Percentiles rank a stretch among this genome's conserved stretches.
phyloP scores from a whole-genome alignment of 2,888 invertebrate genomes.

The Hirtodrosophila cameraria region DNA sequence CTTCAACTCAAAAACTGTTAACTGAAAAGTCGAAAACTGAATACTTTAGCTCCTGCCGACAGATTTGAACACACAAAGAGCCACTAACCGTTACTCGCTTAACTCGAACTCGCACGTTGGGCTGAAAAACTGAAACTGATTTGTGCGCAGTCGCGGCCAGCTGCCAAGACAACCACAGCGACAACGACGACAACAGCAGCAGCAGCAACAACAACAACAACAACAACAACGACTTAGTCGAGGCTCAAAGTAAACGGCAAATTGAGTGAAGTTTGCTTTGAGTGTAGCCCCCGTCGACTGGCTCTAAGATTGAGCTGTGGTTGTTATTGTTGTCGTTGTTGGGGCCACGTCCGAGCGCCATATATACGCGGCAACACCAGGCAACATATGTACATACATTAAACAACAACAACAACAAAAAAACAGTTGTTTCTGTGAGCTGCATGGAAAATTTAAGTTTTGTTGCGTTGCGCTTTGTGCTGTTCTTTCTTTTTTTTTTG shows the following conservation, averaged over 20 bases:
- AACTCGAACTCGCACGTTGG: constrained; percentile 83
- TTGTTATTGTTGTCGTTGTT: constrained; percentile 19
- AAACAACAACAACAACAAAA: constrained; percentile 37
- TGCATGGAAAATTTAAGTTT: constrained; percentile 74
- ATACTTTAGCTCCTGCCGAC: constrained; percentile 31
- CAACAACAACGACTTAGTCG: constrained; percentile 7
- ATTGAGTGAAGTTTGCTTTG: constrained; percentile 48
- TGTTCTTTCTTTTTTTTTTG: constrained; percentile 29
- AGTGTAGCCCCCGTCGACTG: constrained; percentile 14
- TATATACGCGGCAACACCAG: constrained; percentile 38
- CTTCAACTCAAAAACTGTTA: no score
- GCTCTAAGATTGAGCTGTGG: constrained; percentile 11
- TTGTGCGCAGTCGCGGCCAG: constrained; percentile 73
- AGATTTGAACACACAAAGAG: constrained; percentile 10
- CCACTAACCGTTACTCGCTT: constrained; percentile 75
- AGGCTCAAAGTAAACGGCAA: constrained; percentile 57
- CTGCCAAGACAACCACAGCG: constrained; percentile 72
- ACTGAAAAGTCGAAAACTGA: background rate
- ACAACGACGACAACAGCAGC: constrained; percentile 26
- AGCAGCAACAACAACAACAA: constrained; percentile 16
- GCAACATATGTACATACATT: constrained; percentile 19
- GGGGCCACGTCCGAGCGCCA: constrained; percentile 47
- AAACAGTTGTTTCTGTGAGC: constrained; percentile 68
- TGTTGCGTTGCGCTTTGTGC: constrained; percentile 53
- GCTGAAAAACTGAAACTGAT: constrained; percentile 84